phyloP scores from a whole-genome alignment of 64 coral and sea anemone genomes.

The Platygyra sinensis region DNA sequence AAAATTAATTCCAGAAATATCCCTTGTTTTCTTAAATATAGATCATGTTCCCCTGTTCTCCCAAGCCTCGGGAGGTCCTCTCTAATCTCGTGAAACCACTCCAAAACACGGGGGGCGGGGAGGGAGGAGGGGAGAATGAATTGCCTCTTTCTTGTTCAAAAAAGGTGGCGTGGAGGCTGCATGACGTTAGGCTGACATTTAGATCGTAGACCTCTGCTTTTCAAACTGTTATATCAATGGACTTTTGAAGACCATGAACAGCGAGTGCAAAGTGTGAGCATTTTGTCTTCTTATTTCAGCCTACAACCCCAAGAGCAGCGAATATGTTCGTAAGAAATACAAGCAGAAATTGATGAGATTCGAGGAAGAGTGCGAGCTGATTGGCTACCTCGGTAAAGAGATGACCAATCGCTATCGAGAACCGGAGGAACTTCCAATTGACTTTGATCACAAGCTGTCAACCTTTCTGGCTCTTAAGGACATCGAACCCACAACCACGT shows the following conservation, averaged over 20 bases:
- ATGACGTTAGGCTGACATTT: no score
- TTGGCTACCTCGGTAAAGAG: constrained; percentile 86
- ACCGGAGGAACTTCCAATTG: constrained; percentile 83
- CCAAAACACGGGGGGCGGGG: no score
- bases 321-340: constrained; percentile 91
- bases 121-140: no score
- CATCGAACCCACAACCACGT: constrained; percentile 70
- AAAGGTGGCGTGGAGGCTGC: no score
- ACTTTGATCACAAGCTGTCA: constrained; percentile 90
- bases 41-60: no score
- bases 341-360: constrained; percentile 91
- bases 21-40: no score
- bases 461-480: constrained; percentile 86
- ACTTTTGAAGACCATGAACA: background rate
- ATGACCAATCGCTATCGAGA: constrained; percentile 89
- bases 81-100: no score
- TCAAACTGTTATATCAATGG: no score
- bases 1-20: no score
- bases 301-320: constrained; percentile 91
- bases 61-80: no score
- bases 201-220: no score
- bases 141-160: no score
- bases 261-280: background rate
- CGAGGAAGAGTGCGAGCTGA: constrained; percentile 93
- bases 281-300: constrained; percentile 65